Base-by-base conservation (phyloP, 2,888 invertebrate species). In the Sarcophaga rosellei region DNA sequence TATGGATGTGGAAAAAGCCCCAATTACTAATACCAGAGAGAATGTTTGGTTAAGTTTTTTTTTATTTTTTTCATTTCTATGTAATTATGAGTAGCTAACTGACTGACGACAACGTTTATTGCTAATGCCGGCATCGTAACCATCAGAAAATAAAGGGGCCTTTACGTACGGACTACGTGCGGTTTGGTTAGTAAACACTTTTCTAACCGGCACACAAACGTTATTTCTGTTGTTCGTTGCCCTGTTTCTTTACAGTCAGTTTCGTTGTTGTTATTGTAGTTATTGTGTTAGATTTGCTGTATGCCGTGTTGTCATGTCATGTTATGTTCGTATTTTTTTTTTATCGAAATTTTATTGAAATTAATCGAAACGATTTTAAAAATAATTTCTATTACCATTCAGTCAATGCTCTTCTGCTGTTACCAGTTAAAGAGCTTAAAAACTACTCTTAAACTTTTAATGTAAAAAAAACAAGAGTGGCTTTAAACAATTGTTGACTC, bases 91-190 rank as follows among this genome's bases (percentile, higher is more conserved):
- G 20, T 35, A 66, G 68, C 47, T 65, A 78, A 57, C 57, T 68
- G 61, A 79, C 62, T 79, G 84, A 53, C 35, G 35, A 35, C 35
- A 35, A 35, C 35, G 35, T 35, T 35, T 35, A 35, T 35, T 35
- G 35, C 1, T 35, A 1, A 2, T 35, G 35, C 35, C 35, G 35
- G 35, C 35, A 35, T 35, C 35, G 35, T 35, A 35, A 35, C 35
- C 35, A 35, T 35, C 8, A 35, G 10, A 35, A 35, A 10, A 35
- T 35, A 35, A 23, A 10, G 35, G 8, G 35, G 70, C 63, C 59
- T 21, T 35, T 78, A 72, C 70, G 73, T 77, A 73, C 72, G 35
- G 35, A 3, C 82, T 87, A 87, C 85, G 87, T 86, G 84, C 78
- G 70, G 65, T 84, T 78, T 81, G 61, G 44, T 69, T 65, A 70